Evolutionary conservation across 1,140 invertebrate genomes (phyloP).

Genomic region (Mizuhopecten yessoensis): DNA sequence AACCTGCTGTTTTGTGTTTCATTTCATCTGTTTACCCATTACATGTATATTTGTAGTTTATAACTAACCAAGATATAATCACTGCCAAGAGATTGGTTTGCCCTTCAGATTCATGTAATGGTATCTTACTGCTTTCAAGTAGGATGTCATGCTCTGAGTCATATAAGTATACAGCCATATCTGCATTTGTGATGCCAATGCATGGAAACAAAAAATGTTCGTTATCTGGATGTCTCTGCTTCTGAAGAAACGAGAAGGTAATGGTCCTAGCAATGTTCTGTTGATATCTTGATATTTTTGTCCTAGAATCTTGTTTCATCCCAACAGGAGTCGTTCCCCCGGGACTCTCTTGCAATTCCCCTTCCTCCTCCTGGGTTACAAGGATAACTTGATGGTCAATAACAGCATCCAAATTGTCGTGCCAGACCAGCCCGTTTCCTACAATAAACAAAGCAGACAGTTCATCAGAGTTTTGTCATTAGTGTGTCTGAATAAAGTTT

Average conservation of each 20-base stretch:
- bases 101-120: neutral
- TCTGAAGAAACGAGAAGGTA: constrained; percentile 54
- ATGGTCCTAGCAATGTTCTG: constrained; percentile 44
- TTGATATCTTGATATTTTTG: neutral
- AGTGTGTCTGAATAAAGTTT: no score
- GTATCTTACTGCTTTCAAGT: constrained; percentile 38
- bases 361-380: neutral
- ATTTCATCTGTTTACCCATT: constrained; percentile 47
- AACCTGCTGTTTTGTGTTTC: neutral
- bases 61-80: constrained; percentile 44
- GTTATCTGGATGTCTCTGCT: constrained; percentile 43
- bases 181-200: neutral
- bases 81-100: constrained; percentile 41
- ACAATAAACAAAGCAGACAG: neutral
- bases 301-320: neutral
- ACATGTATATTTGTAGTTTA: constrained; percentile 52
- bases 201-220: constrained; percentile 47
- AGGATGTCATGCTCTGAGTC: constrained; percentile 54
- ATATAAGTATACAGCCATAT: constrained; percentile 47
- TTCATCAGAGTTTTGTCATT: no score
- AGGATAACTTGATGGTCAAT: constrained; percentile 21
- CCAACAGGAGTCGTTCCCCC: neutral
- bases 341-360: neutral
- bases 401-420: constrained; percentile 50
- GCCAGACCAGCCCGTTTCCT: constrained; percentile 52